These are phyloP conservation scores for Meghimatium bilineatum DNA, from an alignment of 2,888 invertebrate genomes.

Conservation along the genomic window DNA sequence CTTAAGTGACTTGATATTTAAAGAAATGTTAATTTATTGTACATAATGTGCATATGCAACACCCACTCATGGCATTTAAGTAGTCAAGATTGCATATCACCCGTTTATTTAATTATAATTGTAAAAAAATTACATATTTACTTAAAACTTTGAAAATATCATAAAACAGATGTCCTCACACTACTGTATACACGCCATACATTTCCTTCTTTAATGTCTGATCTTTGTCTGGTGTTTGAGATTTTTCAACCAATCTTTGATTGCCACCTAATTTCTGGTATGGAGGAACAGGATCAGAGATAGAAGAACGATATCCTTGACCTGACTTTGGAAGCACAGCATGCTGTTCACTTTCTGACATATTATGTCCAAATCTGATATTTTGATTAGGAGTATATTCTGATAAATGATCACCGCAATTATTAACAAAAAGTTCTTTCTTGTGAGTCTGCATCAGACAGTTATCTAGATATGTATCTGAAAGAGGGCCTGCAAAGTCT, in stretches of 20 bases:
- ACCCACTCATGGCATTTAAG: too few species aligned
- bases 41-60: too few species aligned
- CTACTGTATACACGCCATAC: slow-evolving; percentile 33
- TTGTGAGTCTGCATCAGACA: slow-evolving; percentile 28
- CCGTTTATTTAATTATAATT: too few species aligned
- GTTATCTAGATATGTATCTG: slow-evolving; percentile 21
- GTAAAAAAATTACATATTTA: too few species aligned
- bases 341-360: slow-evolving; percentile 21
- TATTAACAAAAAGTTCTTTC: slow-evolving; percentile 15
- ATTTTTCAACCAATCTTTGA: not conserved
- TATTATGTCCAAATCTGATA: not conserved
- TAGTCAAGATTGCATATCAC: too few species aligned
- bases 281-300: not conserved
- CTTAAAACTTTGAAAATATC: too few species aligned
- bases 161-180: not conserved
- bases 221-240: slow-evolving; percentile 25
- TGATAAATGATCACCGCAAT: not conserved
- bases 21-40: too few species aligned
- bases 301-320: not conserved
- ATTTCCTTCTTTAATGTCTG: slow-evolving; percentile 43
- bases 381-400: slow-evolving; percentile 17
- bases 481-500: slow-evolving; percentile 14
- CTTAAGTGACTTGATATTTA: too few species aligned
- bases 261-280: not conserved
- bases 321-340: slow-evolving; percentile 15